These are phyloP conservation scores for Gulo gulo DNA, from an alignment of 2,113 vertebrate species.

Conservation along the genomic window DNA sequence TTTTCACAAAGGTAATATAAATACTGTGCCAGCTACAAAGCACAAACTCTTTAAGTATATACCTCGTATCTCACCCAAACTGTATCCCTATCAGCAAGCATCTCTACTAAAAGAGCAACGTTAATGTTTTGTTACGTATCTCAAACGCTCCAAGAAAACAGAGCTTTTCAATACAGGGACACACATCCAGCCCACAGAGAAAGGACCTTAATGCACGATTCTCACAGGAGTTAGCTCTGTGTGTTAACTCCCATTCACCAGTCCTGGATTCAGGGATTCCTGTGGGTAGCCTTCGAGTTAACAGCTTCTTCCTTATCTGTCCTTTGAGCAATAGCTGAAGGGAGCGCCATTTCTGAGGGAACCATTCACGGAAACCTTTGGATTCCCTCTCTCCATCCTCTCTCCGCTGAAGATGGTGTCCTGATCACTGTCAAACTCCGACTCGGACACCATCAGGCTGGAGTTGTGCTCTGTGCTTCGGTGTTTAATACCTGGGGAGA, in stretches of 20 bases:
- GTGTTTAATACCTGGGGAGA: constrained; percentile 89
- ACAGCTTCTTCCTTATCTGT: constrained; percentile 78
- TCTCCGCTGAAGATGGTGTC: constrained; percentile 91
- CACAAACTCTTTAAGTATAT: neutral
- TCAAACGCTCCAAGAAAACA: neutral
- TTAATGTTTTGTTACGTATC: neutral
- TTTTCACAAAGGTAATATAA: neutral
- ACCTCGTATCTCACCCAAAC: neutral
- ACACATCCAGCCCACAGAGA: neutral
- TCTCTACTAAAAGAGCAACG: neutral
- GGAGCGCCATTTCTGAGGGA: constrained; percentile 84
- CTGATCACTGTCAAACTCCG: constrained; percentile 94
- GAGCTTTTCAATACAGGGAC: neutral
- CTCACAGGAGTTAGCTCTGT: neutral
- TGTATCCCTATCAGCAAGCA: neutral
- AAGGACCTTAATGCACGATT: neutral
- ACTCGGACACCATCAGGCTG: constrained; percentile 95
- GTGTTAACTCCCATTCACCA: neutral
- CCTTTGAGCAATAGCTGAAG: constrained; percentile 85
- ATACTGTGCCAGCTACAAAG: neutral
- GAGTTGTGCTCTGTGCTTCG: constrained; percentile 94
- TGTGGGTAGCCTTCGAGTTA: neutral
- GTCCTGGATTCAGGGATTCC: constrained; percentile 27
- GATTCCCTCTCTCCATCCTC: constrained; percentile 82
- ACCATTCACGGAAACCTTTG: constrained; percentile 80